Evolutionary conservation across 2,797 vertebrate genomes (phyloP).

Genomic region (Bradypodion ventrale): DNA sequence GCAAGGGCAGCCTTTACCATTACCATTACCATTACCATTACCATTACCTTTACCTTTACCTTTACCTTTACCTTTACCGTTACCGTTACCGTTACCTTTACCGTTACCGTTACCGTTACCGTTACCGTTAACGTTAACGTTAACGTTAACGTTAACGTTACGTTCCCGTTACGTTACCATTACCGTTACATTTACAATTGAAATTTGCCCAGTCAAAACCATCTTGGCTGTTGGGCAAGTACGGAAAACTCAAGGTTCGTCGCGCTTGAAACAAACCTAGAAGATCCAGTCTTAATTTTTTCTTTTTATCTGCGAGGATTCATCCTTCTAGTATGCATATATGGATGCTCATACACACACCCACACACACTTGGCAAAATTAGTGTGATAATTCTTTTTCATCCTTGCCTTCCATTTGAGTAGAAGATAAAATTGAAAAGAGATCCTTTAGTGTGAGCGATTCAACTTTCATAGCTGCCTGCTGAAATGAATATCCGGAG

Average conservation of each 20-base stretch:
- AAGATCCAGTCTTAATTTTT: background rate
- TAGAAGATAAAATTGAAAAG: constrained; percentile 55
- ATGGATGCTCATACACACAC: constrained; percentile 50
- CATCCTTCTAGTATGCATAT: constrained; percentile 41
- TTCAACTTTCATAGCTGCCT: constrained; percentile 48
- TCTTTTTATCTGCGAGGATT: constrained; percentile 42
- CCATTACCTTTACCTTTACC: too few species aligned
- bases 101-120: too few species aligned
- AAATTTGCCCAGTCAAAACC: too few species aligned
- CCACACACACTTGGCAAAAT: constrained; percentile 24
- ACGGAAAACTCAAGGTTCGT: background rate
- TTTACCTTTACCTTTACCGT: too few species aligned
- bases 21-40: too few species aligned
- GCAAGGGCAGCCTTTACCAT: too few species aligned
- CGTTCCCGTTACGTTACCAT: too few species aligned
- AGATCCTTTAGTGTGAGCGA: constrained; percentile 43
- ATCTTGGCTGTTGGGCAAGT: too few species aligned
- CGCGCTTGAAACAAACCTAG: background rate
- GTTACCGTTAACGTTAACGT: too few species aligned
- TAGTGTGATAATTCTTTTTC: constrained; percentile 64
- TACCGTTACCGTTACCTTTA: too few species aligned
- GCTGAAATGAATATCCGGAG: constrained; percentile 52
- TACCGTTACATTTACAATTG: too few species aligned
- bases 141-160: too few species aligned
- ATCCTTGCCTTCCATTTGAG: constrained; percentile 52